A percentile compares a stretch with the other conserved stretches of the same genome.
These are phyloP conservation scores for Cactoblastis cactorum DNA, from an alignment of 2,888 invertebrate species.

Conservation along the genomic window DNA sequence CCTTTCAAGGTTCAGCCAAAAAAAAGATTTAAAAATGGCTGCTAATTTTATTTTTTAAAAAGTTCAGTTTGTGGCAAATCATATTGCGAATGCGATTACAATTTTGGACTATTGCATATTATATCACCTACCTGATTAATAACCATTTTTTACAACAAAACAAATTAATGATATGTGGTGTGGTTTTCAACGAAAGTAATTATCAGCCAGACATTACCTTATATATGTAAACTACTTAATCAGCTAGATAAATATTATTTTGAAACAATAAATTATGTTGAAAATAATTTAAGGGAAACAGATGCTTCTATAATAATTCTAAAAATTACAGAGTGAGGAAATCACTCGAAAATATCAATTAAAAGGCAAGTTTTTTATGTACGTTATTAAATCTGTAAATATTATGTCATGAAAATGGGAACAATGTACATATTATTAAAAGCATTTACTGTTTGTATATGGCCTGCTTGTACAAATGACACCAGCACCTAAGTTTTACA, in stretches of 20 bases:
- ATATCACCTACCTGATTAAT: background rate
- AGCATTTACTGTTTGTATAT: slow-evolving; percentile 33
- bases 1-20: background rate
- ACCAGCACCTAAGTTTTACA: slow-evolving; percentile 49
- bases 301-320: slow-evolving; percentile 28
- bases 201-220: background rate
- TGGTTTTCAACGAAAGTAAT: background rate
- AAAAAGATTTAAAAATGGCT: too few species aligned
- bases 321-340: slow-evolving; percentile 39
- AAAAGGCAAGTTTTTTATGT: slow-evolving; percentile 68
- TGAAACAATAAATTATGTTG: slow-evolving; percentile 40
- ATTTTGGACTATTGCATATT: background rate
- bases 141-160: background rate
- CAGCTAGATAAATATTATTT: slow-evolving; percentile 29
- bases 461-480: slow-evolving; percentile 42
- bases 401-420: slow-evolving; percentile 62
- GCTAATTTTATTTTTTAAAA: background rate
- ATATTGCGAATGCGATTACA: background rate
- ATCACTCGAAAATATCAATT: slow-evolving; percentile 45
- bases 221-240: slow-evolving; percentile 2
- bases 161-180: background rate
- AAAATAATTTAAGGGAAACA: slow-evolving; percentile 39
- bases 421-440: slow-evolving; percentile 45
- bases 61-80: background rate
- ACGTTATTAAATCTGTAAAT: too few species aligned